phyloP scores from a whole-genome alignment of 2,888 invertebrate species.

The Hydropsyche betteni region DNA sequence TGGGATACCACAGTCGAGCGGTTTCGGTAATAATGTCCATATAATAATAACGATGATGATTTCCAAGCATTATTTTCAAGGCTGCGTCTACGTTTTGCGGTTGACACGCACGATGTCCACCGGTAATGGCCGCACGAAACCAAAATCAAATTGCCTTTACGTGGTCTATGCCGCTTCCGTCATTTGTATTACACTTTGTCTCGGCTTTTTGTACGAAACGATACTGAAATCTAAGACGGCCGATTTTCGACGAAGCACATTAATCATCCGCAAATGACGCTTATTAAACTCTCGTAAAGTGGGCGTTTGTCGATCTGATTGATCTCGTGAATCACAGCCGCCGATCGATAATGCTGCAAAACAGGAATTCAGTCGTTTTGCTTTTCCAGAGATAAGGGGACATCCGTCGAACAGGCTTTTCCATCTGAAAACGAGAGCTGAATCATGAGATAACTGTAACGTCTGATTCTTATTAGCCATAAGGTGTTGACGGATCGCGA shows the following conservation, averaged over 20 bases:
- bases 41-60: slow-evolving; percentile 38
- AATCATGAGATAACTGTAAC: slow-evolving; percentile 10
- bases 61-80: slow-evolving; percentile 37
- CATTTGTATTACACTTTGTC: not conserved
- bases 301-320: slow-evolving; percentile 2
- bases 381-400: slow-evolving; percentile 42
- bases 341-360: not conserved
- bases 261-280: too few relatives aligned
- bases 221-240: slow-evolving; percentile 15
- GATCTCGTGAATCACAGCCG: not conserved
- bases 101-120: slow-evolving; percentile 51
- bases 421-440: not conserved
- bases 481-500: not conserved
- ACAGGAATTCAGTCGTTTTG: slow-evolving; percentile 34
- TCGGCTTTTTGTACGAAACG: not conserved
- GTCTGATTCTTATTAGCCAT: too few relatives aligned
- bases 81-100: slow-evolving; percentile 44
- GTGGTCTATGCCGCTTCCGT: slow-evolving; percentile 44
- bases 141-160: slow-evolving; percentile 44
- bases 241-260: not conserved
- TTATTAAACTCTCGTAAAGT: not conserved
- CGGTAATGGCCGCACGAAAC: slow-evolving; percentile 48
- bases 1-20: slow-evolving; percentile 42
- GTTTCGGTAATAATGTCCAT: slow-evolving; percentile 46
- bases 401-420: slow-evolving; percentile 37